Conservation (phyloP, 2,888 invertebrate genomes). For the Dynastes hyllus region DNA sequence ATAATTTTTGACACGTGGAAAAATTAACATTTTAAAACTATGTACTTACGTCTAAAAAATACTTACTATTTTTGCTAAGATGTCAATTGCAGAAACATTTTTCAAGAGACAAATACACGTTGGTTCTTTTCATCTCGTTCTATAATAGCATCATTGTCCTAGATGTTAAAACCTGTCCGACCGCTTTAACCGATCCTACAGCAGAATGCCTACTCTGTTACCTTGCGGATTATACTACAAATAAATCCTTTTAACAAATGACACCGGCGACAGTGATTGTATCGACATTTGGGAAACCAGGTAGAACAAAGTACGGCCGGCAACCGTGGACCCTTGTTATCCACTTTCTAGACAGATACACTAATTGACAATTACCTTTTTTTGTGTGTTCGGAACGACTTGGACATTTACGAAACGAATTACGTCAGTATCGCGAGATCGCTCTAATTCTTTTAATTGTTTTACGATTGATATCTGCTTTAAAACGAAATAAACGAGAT, state of each 20-base stretch:
- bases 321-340: constrained; percentile 26
- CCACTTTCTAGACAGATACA: constrained; percentile 36
- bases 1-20: too few relatives aligned
- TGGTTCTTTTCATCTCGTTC: too few relatives aligned
- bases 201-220: constrained; percentile 9
- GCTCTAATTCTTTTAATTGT: constrained; percentile 23
- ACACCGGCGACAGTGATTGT: constrained; percentile 30
- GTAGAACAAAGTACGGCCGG: constrained; percentile 21
- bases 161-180: too few relatives aligned
- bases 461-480: constrained; percentile 7
- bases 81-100: too few relatives aligned
- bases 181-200: not conserved
- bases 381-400: constrained; percentile 25
- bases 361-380: constrained; percentile 46
- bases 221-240: constrained; percentile 27
- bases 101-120: too few relatives aligned
- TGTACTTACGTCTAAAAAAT: too few relatives aligned
- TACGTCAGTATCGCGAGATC: constrained; percentile 48
- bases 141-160: too few relatives aligned
- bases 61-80: too few relatives aligned
- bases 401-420: constrained; percentile 52
- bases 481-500: not conserved
- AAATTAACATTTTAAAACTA: too few relatives aligned
- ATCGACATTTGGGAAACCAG: constrained; percentile 27
- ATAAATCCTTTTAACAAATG: constrained; percentile 36